Evolutionary conservation across 1,140 invertebrate genomes (phyloP).

Genomic region (Drosophila sturtevanti): DNA sequence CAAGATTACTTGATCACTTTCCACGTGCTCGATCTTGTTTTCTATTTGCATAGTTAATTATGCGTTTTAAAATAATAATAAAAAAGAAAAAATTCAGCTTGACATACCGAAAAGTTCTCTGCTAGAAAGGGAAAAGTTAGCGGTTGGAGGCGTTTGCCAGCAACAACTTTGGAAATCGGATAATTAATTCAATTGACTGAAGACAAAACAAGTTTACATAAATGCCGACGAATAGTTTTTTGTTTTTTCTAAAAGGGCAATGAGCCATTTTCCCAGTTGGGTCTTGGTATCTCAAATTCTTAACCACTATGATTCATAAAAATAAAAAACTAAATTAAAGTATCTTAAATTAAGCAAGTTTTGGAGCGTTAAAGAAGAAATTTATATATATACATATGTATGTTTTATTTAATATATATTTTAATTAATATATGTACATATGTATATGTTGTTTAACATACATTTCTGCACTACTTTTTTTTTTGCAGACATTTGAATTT

Average conservation of each 20-base stretch:
- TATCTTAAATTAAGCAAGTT: too few relatives aligned
- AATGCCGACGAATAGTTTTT: background rate
- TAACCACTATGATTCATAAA: too few relatives aligned
- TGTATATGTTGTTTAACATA: too few relatives aligned
- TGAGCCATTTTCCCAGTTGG: background rate
- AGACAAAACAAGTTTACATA: slow-evolving; percentile 12
- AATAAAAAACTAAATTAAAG: too few relatives aligned
- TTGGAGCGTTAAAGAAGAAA: too few relatives aligned
- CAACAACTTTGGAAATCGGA: background rate
- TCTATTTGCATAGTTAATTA: slow-evolving; percentile 69
- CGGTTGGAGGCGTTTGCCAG: too few relatives aligned
- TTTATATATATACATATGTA: too few relatives aligned
- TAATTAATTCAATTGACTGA: slow-evolving; percentile 16
- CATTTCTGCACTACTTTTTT: too few relatives aligned
- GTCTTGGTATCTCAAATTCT: background rate
- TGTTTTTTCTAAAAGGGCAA: background rate
- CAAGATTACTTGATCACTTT: slow-evolving; percentile 64
- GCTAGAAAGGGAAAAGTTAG: slow-evolving; percentile 29
- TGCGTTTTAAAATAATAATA: background rate
- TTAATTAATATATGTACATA: too few relatives aligned
- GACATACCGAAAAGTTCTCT: slow-evolving; percentile 48
- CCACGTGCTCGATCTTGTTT: slow-evolving; percentile 63
- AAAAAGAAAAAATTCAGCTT: slow-evolving; percentile 3
- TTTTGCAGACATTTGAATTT: too few relatives aligned
- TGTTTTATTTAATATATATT: too few relatives aligned